These are phyloP conservation scores for Drosophila truncata DNA, from an alignment of 1,140 invertebrate genomes.

Conservation along the genomic window DNA sequence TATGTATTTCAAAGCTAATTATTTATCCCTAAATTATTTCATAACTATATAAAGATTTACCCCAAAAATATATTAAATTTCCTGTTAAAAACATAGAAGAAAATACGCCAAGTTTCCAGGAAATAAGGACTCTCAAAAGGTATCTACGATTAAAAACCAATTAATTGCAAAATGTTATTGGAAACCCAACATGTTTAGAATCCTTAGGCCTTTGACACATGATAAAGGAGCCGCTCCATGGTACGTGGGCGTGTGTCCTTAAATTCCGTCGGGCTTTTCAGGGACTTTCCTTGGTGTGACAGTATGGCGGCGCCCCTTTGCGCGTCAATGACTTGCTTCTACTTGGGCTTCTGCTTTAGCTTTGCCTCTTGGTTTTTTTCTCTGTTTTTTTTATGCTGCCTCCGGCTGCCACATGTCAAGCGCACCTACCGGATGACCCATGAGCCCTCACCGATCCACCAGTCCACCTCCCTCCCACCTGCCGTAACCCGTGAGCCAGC, in stretches of 20 bases:
- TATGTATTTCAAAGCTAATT: background rate
- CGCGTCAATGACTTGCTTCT: conserved; percentile 63
- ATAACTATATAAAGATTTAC: background rate
- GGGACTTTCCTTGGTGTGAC: conserved; percentile 17
- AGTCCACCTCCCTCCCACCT: conserved; percentile 15
- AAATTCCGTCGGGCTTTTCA: conserved; percentile 40
- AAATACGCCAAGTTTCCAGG: too few relatives aligned
- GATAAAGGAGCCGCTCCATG: conserved; percentile 17
- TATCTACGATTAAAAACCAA: background rate
- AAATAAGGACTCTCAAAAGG: too few relatives aligned
- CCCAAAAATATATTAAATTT: background rate
- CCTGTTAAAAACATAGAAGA: background rate
- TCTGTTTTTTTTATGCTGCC: conserved; percentile 9
- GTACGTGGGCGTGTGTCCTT: conserved; percentile 38
- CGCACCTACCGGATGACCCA: conserved; percentile 52
- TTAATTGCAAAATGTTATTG: conserved; percentile 16
- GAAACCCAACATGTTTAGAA: conserved; percentile 7
- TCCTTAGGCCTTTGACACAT: conserved; percentile 4
- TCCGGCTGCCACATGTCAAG: conserved; percentile 52
- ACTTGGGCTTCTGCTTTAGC: conserved; percentile 14
- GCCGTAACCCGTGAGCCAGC: conserved; percentile 3
- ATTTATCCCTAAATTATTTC: background rate
- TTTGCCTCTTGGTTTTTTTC: background rate
- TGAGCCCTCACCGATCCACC: background rate
- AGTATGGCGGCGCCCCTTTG: conserved; percentile 42